Evolutionary conservation across 2,888 invertebrate species (phyloP), one percentile per base, ranked within the genome.

Genomic region (Phorcus lineatus): DNA sequence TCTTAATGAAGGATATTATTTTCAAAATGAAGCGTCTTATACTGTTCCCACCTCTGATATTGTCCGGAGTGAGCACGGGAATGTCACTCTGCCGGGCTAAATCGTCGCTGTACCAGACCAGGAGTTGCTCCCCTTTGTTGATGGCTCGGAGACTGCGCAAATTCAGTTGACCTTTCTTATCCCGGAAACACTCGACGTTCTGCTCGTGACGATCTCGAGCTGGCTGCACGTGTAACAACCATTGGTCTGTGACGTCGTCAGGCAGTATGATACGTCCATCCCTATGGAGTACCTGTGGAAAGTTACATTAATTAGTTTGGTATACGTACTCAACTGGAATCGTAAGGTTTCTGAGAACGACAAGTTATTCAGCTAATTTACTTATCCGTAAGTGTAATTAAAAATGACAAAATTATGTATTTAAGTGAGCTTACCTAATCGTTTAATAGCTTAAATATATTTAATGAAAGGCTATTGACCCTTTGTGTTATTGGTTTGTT

Each of bases 71-170:
- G 16, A 97, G 93, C 92, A 96, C 96, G 0, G 97, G 97, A 92
- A 98, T 96, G 80, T 95, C 95, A 89, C 96, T 93, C 77, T 95
- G 94, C 0, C 96, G 95, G 17, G 96, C 94, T 82, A 96, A 94
- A 83, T 95, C 95, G 86, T 96, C 96, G 9, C 96, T 95, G 92
- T 97, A 97, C 98, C 98, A 98, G 87, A 97, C 94, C 47, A 95
- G 94, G 4, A 91, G 79, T 74, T 97, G 93, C 87, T 96, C 96
- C 53, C 96, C 96, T 1, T 94, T 94, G 70, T 94, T 93, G 16
- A 93, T 85, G 0, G 82, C 40, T 76, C 90, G 82, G n/a, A 87
- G 78, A 4, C 86, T 84, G 55, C 86, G 84, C 22, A 90, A 80
- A 74, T 81, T 83, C 9, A 91, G 82, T 1, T 80, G 57, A 0